Conservation (phyloP, 2,113 vertebrate species). For the Sakesphorus luctuosus region DNA sequence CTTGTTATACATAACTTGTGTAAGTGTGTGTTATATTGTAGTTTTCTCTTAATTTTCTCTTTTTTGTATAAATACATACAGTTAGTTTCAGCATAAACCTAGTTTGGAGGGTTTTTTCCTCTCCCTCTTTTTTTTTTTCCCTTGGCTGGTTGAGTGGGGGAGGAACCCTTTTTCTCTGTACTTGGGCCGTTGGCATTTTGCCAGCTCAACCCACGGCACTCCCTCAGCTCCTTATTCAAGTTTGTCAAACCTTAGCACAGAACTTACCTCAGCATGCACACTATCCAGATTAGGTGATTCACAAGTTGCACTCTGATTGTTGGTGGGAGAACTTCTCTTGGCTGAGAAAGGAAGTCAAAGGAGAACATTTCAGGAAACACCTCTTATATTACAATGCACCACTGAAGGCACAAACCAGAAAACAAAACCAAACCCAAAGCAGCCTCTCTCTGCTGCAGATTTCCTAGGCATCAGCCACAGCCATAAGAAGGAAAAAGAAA, state of each 20-base stretch:
- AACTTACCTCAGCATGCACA: conserved; percentile 65
- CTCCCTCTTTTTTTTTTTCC: too few species aligned
- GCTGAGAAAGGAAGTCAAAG: conserved; percentile 77
- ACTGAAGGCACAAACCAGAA: neutral
- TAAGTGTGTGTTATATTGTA: too few species aligned
- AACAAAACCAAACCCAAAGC: neutral
- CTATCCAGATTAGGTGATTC: conserved; percentile 84
- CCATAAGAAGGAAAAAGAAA: neutral
- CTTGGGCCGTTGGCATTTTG: too few species aligned
- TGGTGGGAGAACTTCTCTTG: conserved; percentile 92
- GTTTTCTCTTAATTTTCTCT: too few species aligned
- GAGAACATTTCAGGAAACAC: neutral
- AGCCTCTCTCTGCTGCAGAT: neutral
- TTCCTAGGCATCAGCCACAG: neutral
- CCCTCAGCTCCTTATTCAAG: neutral
- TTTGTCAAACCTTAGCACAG: neutral
- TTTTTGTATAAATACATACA: too few species aligned
- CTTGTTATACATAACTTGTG: too few species aligned
- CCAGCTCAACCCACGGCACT: too few species aligned
- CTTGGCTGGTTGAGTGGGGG: too few species aligned
- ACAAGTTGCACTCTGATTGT: conserved; percentile 84
- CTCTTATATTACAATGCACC: neutral
- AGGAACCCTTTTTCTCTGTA: too few species aligned
- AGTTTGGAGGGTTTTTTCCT: too few species aligned
- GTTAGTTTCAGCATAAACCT: too few species aligned